Evolutionary conservation across 2,113 vertebrate genomes (phyloP).

Genomic region (Myrmecobius fasciatus): DNA sequence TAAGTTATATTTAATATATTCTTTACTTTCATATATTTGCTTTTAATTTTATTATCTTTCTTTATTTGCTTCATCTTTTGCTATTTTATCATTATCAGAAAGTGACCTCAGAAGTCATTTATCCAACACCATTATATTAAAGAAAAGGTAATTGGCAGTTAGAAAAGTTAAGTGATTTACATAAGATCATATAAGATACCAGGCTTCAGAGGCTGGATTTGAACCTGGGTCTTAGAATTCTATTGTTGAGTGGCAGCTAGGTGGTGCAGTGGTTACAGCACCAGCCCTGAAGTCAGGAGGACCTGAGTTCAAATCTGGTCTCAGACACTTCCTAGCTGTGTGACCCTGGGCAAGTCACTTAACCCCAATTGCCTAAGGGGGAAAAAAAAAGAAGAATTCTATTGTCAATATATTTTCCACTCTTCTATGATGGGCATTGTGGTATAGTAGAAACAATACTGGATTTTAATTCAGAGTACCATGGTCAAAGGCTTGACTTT

Average conservation of each 20-base stretch:
- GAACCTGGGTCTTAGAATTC: background rate
- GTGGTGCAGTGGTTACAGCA: too few relatives aligned
- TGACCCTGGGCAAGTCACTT: too few relatives aligned
- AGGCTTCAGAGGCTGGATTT: background rate
- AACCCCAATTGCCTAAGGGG: too few relatives aligned
- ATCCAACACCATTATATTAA: background rate
- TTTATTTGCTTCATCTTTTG: background rate
- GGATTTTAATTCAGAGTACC: constrained; percentile 39
- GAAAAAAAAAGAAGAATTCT: too few relatives aligned
- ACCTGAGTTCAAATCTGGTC: too few relatives aligned
- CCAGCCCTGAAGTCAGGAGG: too few relatives aligned
- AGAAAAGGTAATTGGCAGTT: background rate
- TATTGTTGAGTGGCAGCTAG: too few relatives aligned
- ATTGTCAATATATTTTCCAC: background rate
- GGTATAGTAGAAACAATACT: background rate
- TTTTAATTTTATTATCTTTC: background rate
- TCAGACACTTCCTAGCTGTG: too few relatives aligned
- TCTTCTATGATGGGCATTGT: background rate
- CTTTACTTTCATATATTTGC: background rate
- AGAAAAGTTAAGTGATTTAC: background rate
- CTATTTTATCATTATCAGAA: background rate
- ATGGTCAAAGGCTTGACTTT: constrained; percentile 16
- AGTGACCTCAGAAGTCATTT: background rate
- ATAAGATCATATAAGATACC: background rate
- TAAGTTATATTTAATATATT: background rate